phyloP scores from a whole-genome alignment of 1,140 invertebrate genomes.

The Neodiprion pinetum region DNA sequence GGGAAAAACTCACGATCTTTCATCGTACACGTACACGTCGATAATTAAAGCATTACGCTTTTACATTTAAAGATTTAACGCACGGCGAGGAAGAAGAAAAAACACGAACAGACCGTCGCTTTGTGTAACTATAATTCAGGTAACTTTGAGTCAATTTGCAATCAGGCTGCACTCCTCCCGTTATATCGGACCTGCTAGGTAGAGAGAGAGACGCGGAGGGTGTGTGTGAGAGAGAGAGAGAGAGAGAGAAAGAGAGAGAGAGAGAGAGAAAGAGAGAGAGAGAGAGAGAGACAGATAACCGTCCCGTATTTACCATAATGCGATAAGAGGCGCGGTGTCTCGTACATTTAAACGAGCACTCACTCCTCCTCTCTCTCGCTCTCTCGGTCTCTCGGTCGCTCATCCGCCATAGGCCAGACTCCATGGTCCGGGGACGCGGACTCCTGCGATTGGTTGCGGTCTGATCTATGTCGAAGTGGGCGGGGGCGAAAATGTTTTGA shows the following conservation, averaged over 20 bases:
- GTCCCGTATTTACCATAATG: slow-evolving; percentile 56
- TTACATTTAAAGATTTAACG: slow-evolving; percentile 26
- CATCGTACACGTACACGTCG: no score
- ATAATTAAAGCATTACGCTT: no score
- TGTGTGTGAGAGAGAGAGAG: background rate
- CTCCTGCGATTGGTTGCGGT: slow-evolving; percentile 8
- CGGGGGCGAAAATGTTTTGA: no score
- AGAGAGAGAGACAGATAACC: background rate
- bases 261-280: no score
- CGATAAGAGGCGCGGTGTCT: slow-evolving; percentile 53
- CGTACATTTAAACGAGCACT: slow-evolving; percentile 54
- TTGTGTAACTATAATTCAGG: slow-evolving; percentile 41
- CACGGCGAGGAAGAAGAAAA: slow-evolving; percentile 41
- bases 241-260: no score
- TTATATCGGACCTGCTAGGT: slow-evolving; percentile 17
- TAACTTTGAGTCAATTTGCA: slow-evolving; percentile 55
- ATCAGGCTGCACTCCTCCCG: slow-evolving; percentile 41
- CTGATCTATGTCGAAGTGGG: slow-evolving; percentile 2
- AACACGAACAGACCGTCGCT: no score
- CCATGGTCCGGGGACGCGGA: background rate
- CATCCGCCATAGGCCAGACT: background rate
- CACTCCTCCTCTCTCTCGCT: slow-evolving; percentile 21
- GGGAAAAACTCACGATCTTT: no score
- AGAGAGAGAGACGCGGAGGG: background rate
- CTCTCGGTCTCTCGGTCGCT: background rate